phyloP scores from a whole-genome alignment of 2,888 invertebrate genomes.

The Mythimna pallens region DNA sequence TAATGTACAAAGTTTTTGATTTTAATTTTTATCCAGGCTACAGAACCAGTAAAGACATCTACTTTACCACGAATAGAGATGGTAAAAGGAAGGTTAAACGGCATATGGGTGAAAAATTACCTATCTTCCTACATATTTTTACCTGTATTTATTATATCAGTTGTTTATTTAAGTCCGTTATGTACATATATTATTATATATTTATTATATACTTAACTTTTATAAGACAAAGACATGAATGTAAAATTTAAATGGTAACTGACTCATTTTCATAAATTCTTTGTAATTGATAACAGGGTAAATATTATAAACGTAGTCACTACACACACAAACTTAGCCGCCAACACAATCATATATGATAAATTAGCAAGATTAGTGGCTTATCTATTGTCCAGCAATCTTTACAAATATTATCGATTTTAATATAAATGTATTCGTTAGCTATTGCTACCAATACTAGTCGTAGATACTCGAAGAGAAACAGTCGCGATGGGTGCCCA shows the following conservation, averaged over 20 bases:
- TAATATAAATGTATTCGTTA: conserved; percentile 41
- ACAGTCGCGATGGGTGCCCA: conserved; percentile 49
- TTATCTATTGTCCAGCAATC: conserved; percentile 51
- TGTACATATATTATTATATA: too few species aligned
- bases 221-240: not conserved
- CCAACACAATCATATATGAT: conserved; percentile 36
- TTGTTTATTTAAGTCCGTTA: too few species aligned
- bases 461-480: conserved; percentile 13
- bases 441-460: conserved; percentile 11
- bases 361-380: conserved; percentile 51
- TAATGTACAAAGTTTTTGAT: too few species aligned
- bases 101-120: too few species aligned
- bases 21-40: too few species aligned
- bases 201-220: too few species aligned
- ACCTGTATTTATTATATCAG: too few species aligned
- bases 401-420: conserved; percentile 41
- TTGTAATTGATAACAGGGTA: not conserved
- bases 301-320: conserved; percentile 14
- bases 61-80: too few species aligned
- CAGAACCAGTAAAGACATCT: too few species aligned
- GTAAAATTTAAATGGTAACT: not conserved
- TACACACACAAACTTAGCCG: conserved; percentile 21
- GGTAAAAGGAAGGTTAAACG: too few species aligned
- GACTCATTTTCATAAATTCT: not conserved
- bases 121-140: too few species aligned